These are phyloP conservation scores for Cyanoramphus novaezelandiae DNA, from an alignment of 2,113 vertebrate genomes.

Conservation along the genomic window DNA sequence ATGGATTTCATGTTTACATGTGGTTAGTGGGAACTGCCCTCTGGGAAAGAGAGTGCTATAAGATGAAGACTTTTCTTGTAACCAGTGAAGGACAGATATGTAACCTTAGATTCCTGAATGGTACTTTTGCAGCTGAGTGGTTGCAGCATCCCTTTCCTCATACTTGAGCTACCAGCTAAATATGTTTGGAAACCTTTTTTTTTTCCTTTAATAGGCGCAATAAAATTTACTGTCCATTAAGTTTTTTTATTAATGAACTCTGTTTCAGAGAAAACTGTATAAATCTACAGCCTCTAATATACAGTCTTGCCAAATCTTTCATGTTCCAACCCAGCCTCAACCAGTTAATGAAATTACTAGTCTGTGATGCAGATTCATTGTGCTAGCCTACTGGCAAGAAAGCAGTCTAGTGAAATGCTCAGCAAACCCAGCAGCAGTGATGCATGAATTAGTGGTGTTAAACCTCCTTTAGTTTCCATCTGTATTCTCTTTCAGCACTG, in stretches of 20 bases:
- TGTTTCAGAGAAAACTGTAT: neutral
- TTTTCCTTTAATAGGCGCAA: neutral
- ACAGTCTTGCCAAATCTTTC: neutral
- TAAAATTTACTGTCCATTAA: neutral
- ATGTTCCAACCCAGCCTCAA: neutral
- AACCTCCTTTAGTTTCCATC: conserved; percentile 1
- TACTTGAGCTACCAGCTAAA: neutral
- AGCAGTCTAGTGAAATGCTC: neutral
- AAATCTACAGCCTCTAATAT: neutral
- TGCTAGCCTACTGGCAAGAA: neutral
- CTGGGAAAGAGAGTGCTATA: neutral
- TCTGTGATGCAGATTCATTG: conserved; percentile 6
- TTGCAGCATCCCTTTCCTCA: neutral
- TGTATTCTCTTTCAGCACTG: neutral
- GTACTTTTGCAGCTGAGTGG: neutral
- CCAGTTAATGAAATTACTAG: neutral
- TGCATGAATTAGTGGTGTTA: conserved; percentile 6
- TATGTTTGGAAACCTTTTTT: neutral
- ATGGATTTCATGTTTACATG: neutral
- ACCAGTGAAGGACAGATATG: neutral
- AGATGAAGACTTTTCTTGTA: neutral
- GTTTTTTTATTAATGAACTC: neutral
- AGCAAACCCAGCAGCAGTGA: neutral
- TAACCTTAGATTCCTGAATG: neutral
- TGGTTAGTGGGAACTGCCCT: neutral